Base-by-base conservation (phyloP, 2,888 invertebrate genomes). In the Orthosia incerta region DNA sequence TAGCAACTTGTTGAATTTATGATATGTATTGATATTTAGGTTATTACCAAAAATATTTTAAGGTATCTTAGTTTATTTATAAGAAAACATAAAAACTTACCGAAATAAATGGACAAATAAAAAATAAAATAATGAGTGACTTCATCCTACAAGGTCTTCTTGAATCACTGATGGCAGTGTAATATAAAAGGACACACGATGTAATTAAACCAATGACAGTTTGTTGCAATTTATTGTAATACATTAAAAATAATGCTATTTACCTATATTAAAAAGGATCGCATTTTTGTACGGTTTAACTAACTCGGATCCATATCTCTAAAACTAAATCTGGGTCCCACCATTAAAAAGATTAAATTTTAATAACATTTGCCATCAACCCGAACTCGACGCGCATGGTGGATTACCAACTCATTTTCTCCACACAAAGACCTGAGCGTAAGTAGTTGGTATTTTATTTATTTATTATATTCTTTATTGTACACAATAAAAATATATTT, bases 221-320 rank as follows among this genome's bases (percentile, higher is more conserved):
- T 23, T 23, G 23, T 16, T 48, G n/a, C 23, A 13, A 59, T 57
- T 39, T 0, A 65, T 4, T 63, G 13, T 26, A 20, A 70, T 46
- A 3, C n/a, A 77, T 51, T n/a, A 7, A 56, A 51, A 20, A 20
- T 50, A 65, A 31, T 31, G 31, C 31, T 45, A 9, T 31, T 13
- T 13, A 31, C 31, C 0, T 4, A 20, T 74, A 20, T 20, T 11
- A 50, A 50, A 64, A 45, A 11, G 1, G 0, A 46, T 1, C 23
- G 16, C n/a, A 76, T 4, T 76, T 74, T 46, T 23, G 51, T 74
- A 53, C n/a, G 23, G n/a, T 48, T 63, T 73, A 73, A 46, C 26
- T 7, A 45, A 18, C 2, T 4, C 55, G 18, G 18, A n/a, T 50
- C 2, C 18, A 11, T 68, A 68, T 64, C 65, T 39, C 3, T 7